phyloP scores from a whole-genome alignment of 2,888 invertebrate genomes.

The Oligia fasciuncula region DNA sequence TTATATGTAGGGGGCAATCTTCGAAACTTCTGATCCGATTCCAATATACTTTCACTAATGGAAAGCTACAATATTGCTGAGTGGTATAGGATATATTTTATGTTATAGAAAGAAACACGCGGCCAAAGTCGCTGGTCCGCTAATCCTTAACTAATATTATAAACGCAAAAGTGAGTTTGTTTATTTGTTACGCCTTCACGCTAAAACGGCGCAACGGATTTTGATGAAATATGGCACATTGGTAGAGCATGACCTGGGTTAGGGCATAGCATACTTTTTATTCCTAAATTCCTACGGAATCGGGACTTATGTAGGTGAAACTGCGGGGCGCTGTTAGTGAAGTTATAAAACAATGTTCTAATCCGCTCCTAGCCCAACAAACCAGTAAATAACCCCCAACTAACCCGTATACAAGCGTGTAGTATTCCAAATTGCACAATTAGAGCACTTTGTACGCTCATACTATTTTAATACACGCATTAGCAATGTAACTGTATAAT shows the following conservation, averaged over 20 bases:
- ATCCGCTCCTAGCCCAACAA: not conserved
- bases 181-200: too few species aligned
- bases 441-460: slow-evolving; percentile 39
- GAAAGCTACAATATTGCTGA: not conserved
- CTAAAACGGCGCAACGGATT: too few species aligned
- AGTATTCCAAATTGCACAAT: slow-evolving; percentile 39
- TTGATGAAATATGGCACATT: too few species aligned
- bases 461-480: slow-evolving; percentile 52
- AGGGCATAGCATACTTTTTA: too few species aligned
- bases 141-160: too few species aligned
- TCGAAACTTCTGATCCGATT: not conserved
- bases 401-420: slow-evolving; percentile 21
- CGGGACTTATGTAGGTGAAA: too few species aligned
- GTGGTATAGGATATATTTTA: not conserved
- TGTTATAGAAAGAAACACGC: not conserved
- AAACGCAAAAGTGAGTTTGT: too few species aligned
- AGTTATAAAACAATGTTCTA: not conserved
- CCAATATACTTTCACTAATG: not conserved
- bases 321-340: not conserved
- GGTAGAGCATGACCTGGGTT: too few species aligned
- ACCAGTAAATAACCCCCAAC: slow-evolving; percentile 1
- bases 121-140: not conserved
- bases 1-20: not conserved
- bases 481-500: slow-evolving; percentile 46
- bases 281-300: too few species aligned